These are phyloP conservation scores for Pristionchus arcanus DNA, from an alignment of 2,888 invertebrate species.

Conservation along the genomic window DNA sequence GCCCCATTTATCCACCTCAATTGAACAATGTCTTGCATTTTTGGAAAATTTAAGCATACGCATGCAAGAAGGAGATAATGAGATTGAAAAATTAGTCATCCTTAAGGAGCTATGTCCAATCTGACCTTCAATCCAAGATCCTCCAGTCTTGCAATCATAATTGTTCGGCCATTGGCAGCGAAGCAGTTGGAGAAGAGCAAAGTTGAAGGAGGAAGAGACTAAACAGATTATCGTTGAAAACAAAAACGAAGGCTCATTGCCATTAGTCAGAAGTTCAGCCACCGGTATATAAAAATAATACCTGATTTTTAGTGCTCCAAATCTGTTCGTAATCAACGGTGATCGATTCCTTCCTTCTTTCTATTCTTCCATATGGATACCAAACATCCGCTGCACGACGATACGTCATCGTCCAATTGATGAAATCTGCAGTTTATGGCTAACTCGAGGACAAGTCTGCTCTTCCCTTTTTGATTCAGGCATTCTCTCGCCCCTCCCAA, in stretches of 20 bases:
- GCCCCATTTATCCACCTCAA: constrained; percentile 58
- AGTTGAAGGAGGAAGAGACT: constrained; percentile 56
- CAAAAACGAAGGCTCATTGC: no score
- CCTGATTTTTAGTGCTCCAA: constrained; percentile 57
- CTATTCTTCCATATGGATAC: constrained; percentile 63
- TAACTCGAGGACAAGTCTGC: not conserved
- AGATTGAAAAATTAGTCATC: no score
- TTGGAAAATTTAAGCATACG: not conserved
- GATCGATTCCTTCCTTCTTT: constrained; percentile 39
- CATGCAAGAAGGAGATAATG: not conserved
- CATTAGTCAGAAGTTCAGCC: not conserved
- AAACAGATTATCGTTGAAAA: not conserved
- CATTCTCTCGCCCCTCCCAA: no score
- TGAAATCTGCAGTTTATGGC: constrained; percentile 57
- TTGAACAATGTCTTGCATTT: not conserved
- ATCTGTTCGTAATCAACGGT: constrained; percentile 58
- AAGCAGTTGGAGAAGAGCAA: constrained; percentile 64
- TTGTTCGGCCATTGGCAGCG: constrained; percentile 57
- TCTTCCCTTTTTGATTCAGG: no score
- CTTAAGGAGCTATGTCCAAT: no score
- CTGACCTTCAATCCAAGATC: constrained; percentile 44
- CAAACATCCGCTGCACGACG: constrained; percentile 63
- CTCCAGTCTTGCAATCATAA: constrained; percentile 59
- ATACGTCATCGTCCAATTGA: constrained; percentile 70
- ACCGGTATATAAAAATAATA: not conserved